Base-by-base conservation (phyloP, 2,113 vertebrate genomes). In the Sturnira hondurensis region DNA sequence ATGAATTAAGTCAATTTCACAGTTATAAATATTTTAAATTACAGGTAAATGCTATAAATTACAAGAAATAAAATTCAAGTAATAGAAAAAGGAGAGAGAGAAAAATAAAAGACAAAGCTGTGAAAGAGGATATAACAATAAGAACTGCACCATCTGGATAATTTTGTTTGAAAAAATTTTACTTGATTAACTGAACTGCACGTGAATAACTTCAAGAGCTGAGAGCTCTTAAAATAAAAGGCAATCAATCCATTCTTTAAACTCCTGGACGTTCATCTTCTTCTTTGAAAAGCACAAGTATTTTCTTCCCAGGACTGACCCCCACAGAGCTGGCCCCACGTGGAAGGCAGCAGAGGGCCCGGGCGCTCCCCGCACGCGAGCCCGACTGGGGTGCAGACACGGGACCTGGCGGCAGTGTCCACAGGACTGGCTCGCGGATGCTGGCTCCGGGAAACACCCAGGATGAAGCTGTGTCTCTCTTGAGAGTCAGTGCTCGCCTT, bases 1-100 rank as follows among this genome's bases (percentile, higher is more conserved):
- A 99, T 98, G 99, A 99, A 99, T 99, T 91, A 98, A 98, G 99
- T 98, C 98, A 99, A 98, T 98, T 99, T 99, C 99, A 99, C 99
- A 99, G 99, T 99, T 99, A 99, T 99, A 99, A 99, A 99, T 99
- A 99, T 99, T 98, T 98, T 98, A 98, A 99, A 99, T 98, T 99
- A 99, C 98, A 99, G 97, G 98, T 98, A 99, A 98, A 99, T 93
- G 99, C 98, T 98, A 98, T 99, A 99, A 98, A 98, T 98, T 97
- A 98, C 92, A 98, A 97, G 97, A 98, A 98, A 98, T 98, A 98
- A 98, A 98, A 98, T 99, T 99, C 99, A 99, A 99, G 99, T 99
- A 99, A 98, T 97, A 98, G 98, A 98, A 99, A 98, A 98, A 99
- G 98, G 99, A 98, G 96, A 98, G 88, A 97, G 96, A 98, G 88